These are phyloP conservation scores for Prunella fulvescens DNA, from an alignment of 2,113 vertebrate genomes.

Conservation along the genomic window DNA sequence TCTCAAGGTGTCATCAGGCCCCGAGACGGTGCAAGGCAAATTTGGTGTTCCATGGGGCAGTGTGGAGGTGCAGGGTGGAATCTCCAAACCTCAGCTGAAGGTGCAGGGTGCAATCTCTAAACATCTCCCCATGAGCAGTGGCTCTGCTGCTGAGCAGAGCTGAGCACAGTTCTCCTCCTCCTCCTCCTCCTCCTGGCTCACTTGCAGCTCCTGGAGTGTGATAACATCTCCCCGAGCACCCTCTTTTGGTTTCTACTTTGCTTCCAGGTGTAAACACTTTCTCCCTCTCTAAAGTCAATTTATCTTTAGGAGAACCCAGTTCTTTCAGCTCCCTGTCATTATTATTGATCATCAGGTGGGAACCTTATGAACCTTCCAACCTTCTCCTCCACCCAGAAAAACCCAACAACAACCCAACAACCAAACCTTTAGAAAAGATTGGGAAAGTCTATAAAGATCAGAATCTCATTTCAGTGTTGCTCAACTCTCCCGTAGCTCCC, in stretches of 20 bases:
- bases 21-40: neutral
- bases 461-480: conserved; percentile 4
- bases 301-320: neutral
- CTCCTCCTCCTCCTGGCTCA: neutral
- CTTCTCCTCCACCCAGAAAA: neutral
- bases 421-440: neutral
- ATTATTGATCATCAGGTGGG: neutral
- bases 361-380: neutral
- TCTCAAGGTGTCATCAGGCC: conserved; percentile 26
- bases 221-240: neutral
- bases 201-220: neutral
- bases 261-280: conserved; percentile 4
- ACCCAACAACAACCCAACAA: neutral
- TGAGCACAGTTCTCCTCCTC: neutral
- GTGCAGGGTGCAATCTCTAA: neutral
- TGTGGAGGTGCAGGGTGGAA: neutral
- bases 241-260: neutral
- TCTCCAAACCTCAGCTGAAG: neutral
- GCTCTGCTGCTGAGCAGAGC: neutral
- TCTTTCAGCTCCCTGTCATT: neutral
- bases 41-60: neutral
- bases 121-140: neutral
- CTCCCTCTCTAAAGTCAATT: neutral
- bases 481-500: neutral
- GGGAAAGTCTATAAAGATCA: conserved; percentile 19